These are phyloP conservation scores for Tor tambroides DNA, from an alignment of 2,113 vertebrate species.

Conservation along the genomic window DNA sequence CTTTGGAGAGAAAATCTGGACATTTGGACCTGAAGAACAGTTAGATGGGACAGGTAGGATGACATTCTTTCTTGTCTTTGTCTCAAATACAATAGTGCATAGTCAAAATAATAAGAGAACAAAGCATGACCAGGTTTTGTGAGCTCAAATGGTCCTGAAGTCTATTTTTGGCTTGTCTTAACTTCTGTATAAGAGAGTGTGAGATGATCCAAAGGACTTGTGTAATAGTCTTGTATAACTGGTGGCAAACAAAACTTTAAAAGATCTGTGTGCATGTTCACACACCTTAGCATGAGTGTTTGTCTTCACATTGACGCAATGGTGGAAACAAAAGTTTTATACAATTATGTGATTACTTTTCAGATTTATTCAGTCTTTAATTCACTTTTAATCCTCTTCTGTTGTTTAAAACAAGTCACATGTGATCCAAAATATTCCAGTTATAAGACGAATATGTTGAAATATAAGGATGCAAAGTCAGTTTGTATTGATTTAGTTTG, in stretches of 20 bases:
- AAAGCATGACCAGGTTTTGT: not conserved
- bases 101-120: not conserved
- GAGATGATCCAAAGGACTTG: not conserved
- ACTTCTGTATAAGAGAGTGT: not conserved
- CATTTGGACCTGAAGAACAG: not conserved
- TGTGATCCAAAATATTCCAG: not conserved
- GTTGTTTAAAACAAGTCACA: slow-evolving; percentile 8
- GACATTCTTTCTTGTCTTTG: not conserved
- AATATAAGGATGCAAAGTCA: not conserved
- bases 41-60: slow-evolving; percentile 14
- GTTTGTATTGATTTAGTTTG: not conserved
- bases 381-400: slow-evolving; percentile 20
- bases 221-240: slow-evolving; percentile 26
- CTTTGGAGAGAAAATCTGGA: slow-evolving; percentile 10
- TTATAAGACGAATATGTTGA: not conserved
- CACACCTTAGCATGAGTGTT: not conserved
- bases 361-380: too few relatives aligned
- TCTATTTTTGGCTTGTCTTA: not conserved
- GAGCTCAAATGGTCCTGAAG: not conserved
- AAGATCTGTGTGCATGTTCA: not conserved
- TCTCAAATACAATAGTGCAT: not conserved
- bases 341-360: not conserved
- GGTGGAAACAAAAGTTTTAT: not conserved
- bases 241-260: not conserved
- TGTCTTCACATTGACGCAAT: too few relatives aligned